Conservation (phyloP, 2,797 vertebrate genomes). For the Rhynchonycteris naso region DNA sequence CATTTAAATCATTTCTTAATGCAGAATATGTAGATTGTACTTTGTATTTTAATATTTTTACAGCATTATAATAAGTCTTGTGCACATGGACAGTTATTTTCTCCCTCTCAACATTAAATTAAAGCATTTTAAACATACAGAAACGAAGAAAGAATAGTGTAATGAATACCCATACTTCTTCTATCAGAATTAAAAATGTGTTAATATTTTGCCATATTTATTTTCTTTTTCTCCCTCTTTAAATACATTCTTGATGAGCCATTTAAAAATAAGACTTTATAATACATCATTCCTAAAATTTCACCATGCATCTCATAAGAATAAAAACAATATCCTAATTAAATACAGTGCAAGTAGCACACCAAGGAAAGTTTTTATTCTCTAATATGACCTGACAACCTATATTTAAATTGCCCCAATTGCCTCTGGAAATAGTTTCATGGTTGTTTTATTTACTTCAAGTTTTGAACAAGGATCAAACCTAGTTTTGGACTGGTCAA, state of each 20-base stretch:
- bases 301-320: neutral
- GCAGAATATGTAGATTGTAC: neutral
- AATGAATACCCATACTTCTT: neutral
- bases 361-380: neutral
- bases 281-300: neutral
- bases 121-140: neutral
- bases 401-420: neutral
- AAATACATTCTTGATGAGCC: neutral
- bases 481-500: no score
- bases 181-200: neutral
- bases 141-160: neutral
- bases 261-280: neutral
- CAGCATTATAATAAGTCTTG: neutral
- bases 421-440: neutral
- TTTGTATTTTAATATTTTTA: neutral
- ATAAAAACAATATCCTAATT: neutral
- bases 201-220: neutral
- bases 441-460: neutral
- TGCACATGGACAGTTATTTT: neutral
- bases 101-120: neutral
- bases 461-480: neutral
- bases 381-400: neutral
- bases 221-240: neutral
- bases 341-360: neutral
- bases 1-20: neutral